phyloP scores from a whole-genome alignment of 2,888 invertebrate species.

The Rhagonycha fulva region DNA sequence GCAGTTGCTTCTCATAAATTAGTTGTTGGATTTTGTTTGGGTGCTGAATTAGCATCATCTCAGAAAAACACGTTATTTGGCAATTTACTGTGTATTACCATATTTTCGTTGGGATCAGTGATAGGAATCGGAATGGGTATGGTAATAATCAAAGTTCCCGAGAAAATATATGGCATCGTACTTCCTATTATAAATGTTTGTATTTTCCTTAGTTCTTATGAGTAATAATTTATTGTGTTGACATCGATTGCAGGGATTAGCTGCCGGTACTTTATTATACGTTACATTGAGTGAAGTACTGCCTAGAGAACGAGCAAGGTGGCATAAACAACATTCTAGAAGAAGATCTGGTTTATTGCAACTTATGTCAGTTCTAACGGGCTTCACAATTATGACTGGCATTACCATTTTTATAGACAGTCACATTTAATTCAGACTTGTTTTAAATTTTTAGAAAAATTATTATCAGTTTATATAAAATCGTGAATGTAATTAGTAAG shows the following conservation, averaged over 20 bases:
- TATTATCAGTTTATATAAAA: neutral
- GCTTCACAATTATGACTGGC: slow-evolving; percentile 68
- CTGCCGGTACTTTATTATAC: slow-evolving; percentile 77
- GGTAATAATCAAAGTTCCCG: slow-evolving; percentile 59
- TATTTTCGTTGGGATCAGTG: slow-evolving; percentile 72
- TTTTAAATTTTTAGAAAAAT: neutral
- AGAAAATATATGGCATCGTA: slow-evolving; percentile 56
- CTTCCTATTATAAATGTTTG: slow-evolving; percentile 68
- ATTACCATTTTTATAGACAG: slow-evolving; percentile 65
- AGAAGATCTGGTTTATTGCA: slow-evolving; percentile 67
- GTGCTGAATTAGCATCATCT: slow-evolving; percentile 66
- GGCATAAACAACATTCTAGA: slow-evolving; percentile 63
- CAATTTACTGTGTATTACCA: slow-evolving; percentile 63
- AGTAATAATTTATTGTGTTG: neutral
- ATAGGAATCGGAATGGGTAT: slow-evolving; percentile 71
- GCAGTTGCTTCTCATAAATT: slow-evolving; percentile 81
- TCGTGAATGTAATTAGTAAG: neutral
- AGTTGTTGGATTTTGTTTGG: slow-evolving; percentile 81
- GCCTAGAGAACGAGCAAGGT: slow-evolving; percentile 74
- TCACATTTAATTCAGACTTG: neutral
- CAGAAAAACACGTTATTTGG: slow-evolving; percentile 47
- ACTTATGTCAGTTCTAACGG: slow-evolving; percentile 62
- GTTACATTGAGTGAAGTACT: slow-evolving; percentile 78
- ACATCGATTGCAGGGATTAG: slow-evolving; percentile 61
- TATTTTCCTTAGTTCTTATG: neutral